Evolutionary conservation across 1,140 invertebrate genomes (phyloP), one percentile per base, ranked within the genome.

Genomic region (Limonius californicus): DNA sequence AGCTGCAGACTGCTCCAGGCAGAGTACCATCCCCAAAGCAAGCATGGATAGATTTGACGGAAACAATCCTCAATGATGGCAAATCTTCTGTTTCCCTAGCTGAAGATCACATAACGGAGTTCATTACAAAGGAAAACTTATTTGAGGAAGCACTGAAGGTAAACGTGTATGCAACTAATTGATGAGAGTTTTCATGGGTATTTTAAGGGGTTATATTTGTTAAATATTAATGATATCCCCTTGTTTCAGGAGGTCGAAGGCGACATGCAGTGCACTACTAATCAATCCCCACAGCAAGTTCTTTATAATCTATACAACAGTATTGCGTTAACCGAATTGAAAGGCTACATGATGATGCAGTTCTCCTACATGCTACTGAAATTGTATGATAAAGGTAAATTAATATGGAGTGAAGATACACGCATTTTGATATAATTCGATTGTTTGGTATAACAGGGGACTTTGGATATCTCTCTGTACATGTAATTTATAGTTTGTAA

Each of bases 321-420:
- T 0, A 84, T 93, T 50, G 84, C 89, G 1, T 74, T 92, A 7
- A 87, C 89, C 0, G 89, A 93, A 79, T 82, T 93, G 61, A 92
- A 93, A 76, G 91, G 89, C 2, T 92, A 88, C 77, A 83, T 86
- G 12, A 92, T 94, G 89, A 87, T 92, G 80, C 89, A 93, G 73
- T 94, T 92, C 77, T 90, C 91, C 0, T 93, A 89, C 81, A 89
- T 90, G 83, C 77, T 92, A 55, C 77, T 92, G 15, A 83, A 83
- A 64, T 76, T 91, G 14, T 90, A 91, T 68, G 85, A 86, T 27
- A 86, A 87, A 81, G 89, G 88, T 88, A 79, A 74, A 64, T 72
- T 39, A 32, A 32, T 6, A n/a, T n/a, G n/a, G n/a, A n/a, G n/a
- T n/a, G n/a, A n/a, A n/a, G n/a, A n/a, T n/a, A n/a, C n/a, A n/a